These are phyloP conservation scores for Eupithecia vulgata DNA, from an alignment of 2,888 invertebrate genomes.

Conservation along the genomic window DNA sequence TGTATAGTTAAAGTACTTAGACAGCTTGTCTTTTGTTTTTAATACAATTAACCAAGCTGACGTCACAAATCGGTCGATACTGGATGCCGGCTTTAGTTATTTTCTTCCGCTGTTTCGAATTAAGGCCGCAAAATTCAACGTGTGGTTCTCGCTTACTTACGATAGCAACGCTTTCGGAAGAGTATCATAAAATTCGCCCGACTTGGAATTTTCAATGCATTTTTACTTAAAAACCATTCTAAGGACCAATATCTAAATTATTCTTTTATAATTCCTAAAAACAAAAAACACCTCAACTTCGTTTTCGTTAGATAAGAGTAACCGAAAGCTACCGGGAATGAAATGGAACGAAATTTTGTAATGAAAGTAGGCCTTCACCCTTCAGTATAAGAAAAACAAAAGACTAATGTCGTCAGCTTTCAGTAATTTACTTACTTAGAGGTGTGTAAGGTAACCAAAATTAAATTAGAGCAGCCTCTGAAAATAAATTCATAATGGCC, in stretches of 20 bases:
- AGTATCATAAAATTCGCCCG: background rate
- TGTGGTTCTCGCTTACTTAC: background rate
- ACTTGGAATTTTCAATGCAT: background rate
- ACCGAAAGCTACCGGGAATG: no score
- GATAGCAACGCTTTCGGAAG: background rate
- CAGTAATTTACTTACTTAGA: background rate
- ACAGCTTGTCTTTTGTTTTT: background rate
- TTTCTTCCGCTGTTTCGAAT: background rate
- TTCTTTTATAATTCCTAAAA: background rate
- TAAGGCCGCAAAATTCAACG: background rate
- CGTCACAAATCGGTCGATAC: background rate
- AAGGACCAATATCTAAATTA: background rate
- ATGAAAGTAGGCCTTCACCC: background rate
- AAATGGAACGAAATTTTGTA: background rate
- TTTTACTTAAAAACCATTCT: background rate
- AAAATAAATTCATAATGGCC: constrained; percentile 43
- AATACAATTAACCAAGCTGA: background rate
- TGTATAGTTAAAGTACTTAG: background rate
- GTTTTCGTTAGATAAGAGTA: no score
- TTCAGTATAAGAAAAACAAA: background rate
- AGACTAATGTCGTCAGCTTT: background rate
- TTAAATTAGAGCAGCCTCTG: constrained; percentile 33
- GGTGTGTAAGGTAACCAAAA: background rate
- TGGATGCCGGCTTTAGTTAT: background rate
- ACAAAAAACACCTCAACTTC: no score